phyloP scores from a whole-genome alignment of 2,113 vertebrate genomes.

The Gadus macrocephalus region DNA sequence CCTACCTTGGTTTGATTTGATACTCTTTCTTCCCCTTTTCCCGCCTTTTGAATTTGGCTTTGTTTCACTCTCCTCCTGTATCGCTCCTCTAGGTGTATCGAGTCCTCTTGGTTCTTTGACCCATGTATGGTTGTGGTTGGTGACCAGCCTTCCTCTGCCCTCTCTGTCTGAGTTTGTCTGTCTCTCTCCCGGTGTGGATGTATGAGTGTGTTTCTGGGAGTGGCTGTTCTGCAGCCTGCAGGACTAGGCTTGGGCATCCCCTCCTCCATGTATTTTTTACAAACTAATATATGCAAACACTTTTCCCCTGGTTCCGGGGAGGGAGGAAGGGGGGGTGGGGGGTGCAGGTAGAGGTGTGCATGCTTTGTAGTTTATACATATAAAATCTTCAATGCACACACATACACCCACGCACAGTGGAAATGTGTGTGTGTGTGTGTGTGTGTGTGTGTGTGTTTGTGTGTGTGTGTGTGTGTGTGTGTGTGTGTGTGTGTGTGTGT shows the following conservation, averaged over 20 bases:
- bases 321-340: constrained; percentile 11
- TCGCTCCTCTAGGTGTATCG: not conserved
- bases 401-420: not conserved
- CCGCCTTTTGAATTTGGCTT: not conserved
- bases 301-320: constrained; percentile 26
- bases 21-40: not conserved
- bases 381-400: not conserved
- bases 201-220: not conserved
- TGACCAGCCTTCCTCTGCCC: too few relatives aligned
- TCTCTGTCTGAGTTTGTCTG: too few relatives aligned
- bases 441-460: not conserved
- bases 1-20: not conserved
- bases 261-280: not conserved
- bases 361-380: constrained; percentile 5
- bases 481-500: not conserved
- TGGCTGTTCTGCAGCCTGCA: not conserved
- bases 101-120: not conserved
- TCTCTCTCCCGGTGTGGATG: too few relatives aligned
- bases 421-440: not conserved
- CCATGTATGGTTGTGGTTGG: too few relatives aligned
- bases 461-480: not conserved
- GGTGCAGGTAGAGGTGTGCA: constrained; percentile 17
- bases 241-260: too few relatives aligned
- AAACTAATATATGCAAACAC: constrained; percentile 41
- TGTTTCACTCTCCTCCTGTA: constrained; percentile 1